phyloP scores from a whole-genome alignment of 1,140 invertebrate species.

The Babylonia areolata region DNA sequence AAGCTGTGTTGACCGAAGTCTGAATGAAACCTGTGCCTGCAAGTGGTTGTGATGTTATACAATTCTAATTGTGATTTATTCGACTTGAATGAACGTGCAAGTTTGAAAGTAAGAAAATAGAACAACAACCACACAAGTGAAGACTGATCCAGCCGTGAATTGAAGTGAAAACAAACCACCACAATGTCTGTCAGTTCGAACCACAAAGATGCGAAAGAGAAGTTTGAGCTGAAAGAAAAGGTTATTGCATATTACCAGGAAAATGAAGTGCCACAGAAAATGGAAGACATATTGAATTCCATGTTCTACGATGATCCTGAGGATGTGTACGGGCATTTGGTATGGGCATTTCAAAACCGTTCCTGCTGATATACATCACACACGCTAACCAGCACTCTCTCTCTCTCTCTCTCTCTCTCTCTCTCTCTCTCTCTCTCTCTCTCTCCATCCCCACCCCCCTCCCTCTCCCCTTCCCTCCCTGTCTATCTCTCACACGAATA shows the following conservation, averaged over 20 bases:
- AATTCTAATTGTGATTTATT: too few species aligned
- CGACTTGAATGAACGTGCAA: too few species aligned
- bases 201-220: conserved; percentile 53
- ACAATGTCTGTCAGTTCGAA: conserved; percentile 32
- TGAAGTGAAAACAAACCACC: not conserved
- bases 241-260: conserved; percentile 72
- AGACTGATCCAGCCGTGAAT: too few species aligned
- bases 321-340: conserved; percentile 75
- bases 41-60: too few species aligned
- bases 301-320: conserved; percentile 74
- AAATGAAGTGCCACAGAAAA: conserved; percentile 74
- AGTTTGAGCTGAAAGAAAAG: conserved; percentile 69
- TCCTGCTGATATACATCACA: too few species aligned
- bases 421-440: not conserved
- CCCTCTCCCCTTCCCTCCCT: not conserved
- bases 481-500: not conserved
- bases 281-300: conserved; percentile 73
- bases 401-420: not conserved
- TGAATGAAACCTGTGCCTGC: too few species aligned
- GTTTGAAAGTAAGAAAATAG: too few species aligned
- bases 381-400: not conserved
- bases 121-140: too few species aligned
- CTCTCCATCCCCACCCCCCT: not conserved
- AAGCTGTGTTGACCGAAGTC: too few species aligned
- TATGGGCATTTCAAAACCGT: conserved; percentile 45